phyloP scores from a whole-genome alignment of 2,888 invertebrate species.

The Xylota segnis region DNA sequence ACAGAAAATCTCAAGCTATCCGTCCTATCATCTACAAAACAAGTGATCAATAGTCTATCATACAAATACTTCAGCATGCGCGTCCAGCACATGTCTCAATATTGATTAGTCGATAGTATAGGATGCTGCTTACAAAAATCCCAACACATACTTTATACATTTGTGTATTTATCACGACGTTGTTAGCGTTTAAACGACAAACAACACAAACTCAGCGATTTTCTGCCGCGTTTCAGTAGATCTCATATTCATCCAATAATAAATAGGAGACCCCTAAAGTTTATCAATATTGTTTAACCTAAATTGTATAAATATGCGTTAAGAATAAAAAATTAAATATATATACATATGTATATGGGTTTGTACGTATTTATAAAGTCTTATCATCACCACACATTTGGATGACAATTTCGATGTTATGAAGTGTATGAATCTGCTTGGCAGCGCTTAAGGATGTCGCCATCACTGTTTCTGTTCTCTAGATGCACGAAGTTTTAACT shows the following conservation, averaged over 20 bases:
- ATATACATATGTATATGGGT: slow-evolving; percentile 7
- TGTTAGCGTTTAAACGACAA: slow-evolving; percentile 56
- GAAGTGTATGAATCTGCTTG: slow-evolving; percentile 26
- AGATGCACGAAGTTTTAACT: slow-evolving; percentile 74
- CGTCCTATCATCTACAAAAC: slow-evolving; percentile 69
- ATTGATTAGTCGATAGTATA: slow-evolving; percentile 52
- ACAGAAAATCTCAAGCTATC: slow-evolving; percentile 65
- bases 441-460: slow-evolving; percentile 44
- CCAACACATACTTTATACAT: slow-evolving; percentile 24
- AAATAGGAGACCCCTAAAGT: slow-evolving; percentile 77
- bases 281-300: slow-evolving; percentile 77
- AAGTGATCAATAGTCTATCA: slow-evolving; percentile 72
- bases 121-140: slow-evolving; percentile 46
- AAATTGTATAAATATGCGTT: slow-evolving; percentile 73
- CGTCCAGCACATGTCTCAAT: slow-evolving; percentile 41
- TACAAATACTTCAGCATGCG: slow-evolving; percentile 20
- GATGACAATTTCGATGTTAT: slow-evolving; percentile 65
- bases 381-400: slow-evolving; percentile 66
- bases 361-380: slow-evolving; percentile 48
- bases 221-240: slow-evolving; percentile 72
- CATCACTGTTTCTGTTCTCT: slow-evolving; percentile 48
- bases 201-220: slow-evolving; percentile 61
- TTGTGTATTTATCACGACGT: slow-evolving; percentile 63
- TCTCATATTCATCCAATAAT: slow-evolving; percentile 77
- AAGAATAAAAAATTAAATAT: slow-evolving; percentile 28